Conservation (phyloP, 2,888 invertebrate genomes). For the Drosophila macrospina region DNA sequence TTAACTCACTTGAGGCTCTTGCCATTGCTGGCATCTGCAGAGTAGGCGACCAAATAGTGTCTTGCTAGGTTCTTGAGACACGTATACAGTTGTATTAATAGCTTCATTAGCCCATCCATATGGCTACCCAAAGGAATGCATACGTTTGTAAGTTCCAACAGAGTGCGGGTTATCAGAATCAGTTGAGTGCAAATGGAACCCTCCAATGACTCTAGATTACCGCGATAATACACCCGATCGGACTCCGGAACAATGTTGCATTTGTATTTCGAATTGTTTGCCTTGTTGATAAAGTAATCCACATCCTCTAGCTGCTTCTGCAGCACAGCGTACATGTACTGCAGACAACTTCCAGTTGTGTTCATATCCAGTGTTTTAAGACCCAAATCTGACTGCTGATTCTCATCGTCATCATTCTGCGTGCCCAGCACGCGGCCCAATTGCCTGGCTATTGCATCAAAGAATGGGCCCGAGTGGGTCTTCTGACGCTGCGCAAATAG, state of each 20-base stretch:
- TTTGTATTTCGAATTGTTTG: constrained; percentile 85
- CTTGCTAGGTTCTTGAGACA: constrained; percentile 87
- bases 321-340: constrained; percentile 75
- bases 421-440: constrained; percentile 78
- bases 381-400: constrained; percentile 43
- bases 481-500: constrained; percentile 83
- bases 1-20: constrained; percentile 76
- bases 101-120: constrained; percentile 87
- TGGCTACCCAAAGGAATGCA: constrained; percentile 86
- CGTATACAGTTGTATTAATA: constrained; percentile 87
- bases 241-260: constrained; percentile 85
- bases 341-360: constrained; percentile 77
- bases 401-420: constrained; percentile 57
- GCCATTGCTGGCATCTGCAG: constrained; percentile 72
- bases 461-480: constrained; percentile 83
- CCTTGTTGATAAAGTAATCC: constrained; percentile 84
- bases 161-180: constrained; percentile 86
- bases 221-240: constrained; percentile 85
- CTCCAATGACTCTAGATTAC: constrained; percentile 86
- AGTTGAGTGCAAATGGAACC: constrained; percentile 87
- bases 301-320: constrained; percentile 83
- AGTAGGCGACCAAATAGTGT: constrained; percentile 87
- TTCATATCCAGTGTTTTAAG: constrained; percentile 80
- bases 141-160: constrained; percentile 86
- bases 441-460: constrained; percentile 80